These are phyloP conservation scores for Gadopsis marmoratus DNA, from an alignment of 2,797 vertebrate genomes.

Conservation along the genomic window DNA sequence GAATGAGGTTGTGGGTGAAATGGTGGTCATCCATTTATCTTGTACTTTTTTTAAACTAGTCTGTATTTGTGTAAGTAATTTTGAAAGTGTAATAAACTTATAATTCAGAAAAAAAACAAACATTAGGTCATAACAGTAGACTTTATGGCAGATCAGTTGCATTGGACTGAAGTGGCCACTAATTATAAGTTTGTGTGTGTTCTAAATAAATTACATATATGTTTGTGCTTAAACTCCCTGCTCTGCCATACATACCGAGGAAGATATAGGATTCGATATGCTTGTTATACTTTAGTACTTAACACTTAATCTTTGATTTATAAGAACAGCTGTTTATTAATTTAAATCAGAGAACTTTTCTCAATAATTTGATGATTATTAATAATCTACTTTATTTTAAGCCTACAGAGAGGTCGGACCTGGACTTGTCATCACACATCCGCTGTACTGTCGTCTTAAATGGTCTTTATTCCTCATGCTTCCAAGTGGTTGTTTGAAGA, in stretches of 20 bases:
- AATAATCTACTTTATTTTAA: neutral
- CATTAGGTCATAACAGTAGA: neutral
- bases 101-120: neutral
- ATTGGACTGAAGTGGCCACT: neutral
- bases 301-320: neutral
- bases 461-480: neutral
- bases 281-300: neutral
- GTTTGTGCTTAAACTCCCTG: neutral
- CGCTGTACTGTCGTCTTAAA: neutral
- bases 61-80: neutral
- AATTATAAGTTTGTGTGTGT: neutral
- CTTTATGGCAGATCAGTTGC: neutral
- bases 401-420: neutral
- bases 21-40: slow-evolving; percentile 12
- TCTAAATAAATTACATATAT: neutral
- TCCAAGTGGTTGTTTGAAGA: neutral
- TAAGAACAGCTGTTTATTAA: too few species aligned
- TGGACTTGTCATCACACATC: neutral
- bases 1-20: slow-evolving; percentile 7
- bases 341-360: too few species aligned
- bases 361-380: too few species aligned
- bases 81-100: neutral
- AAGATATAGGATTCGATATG: neutral
- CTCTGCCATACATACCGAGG: neutral
- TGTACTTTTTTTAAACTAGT: neutral